Evolutionary conservation across 1,140 invertebrate species (phyloP), one percentile per base, ranked within the genome.

Genomic region (Apis mellifera): DNA sequence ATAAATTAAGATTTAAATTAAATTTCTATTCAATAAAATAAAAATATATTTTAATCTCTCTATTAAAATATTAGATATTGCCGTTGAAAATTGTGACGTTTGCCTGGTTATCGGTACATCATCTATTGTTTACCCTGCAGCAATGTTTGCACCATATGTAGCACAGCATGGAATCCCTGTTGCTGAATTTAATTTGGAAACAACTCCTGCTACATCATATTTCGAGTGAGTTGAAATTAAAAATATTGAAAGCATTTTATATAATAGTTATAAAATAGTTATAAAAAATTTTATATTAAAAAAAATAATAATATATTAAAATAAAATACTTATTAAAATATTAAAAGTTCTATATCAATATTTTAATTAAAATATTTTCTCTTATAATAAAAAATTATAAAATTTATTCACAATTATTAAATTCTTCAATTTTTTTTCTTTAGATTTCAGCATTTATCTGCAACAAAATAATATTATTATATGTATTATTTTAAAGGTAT

Each of bases 61-160:
- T 55, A 32, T 57, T 21, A 26, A 70, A 78, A 32, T 57, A 32
- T 21, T 59, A 97, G 86, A 48, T 64, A 95, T 95, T 71, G 87
- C 94, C 68, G 95, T 96, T 82, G 94, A 95, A 73, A 92, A 94
- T 8, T 98, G 97, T 95, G 97, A 98, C 91, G 91, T 97, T 12
- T 98, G 97, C 90, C 92, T 99, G 48, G 96, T 99, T 52, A 96
- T 98, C 82, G 97, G 97, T 11, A 98, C 98, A 21, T 98, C 97
- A 32, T 98, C 97, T 3, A 95, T 98, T 15, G 97, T 98, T 5
- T 98, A 98, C 93, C 98, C 98, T 21, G 98, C 98, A n/a, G 97
- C 97, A n/a, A 97, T 97, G 96, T 98, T 98, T 95, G 98, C 97
- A 9, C 97, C 97, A 0, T 93, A 95, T 89, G 96, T 97, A 1